phyloP scores from a whole-genome alignment of 2,797 vertebrate genomes.

The Acanthurus lineatus region DNA sequence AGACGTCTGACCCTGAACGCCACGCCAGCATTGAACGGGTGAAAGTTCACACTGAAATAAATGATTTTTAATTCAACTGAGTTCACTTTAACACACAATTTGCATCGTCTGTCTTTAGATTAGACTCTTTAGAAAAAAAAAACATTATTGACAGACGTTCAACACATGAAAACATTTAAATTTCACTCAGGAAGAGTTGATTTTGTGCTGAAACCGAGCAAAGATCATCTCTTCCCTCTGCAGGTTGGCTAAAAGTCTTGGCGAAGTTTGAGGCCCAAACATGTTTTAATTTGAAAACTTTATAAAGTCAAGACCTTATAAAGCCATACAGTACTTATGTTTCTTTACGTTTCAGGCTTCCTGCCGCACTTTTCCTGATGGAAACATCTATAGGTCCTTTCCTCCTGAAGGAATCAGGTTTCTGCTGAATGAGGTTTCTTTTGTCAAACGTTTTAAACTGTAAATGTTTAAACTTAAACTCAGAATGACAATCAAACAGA shows the following conservation, averaged over 20 bases:
- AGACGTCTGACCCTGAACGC: not conserved
- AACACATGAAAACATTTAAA: not conserved
- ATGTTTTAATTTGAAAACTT: constrained; percentile 36
- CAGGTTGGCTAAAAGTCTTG: constrained; percentile 32
- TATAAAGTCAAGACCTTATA: constrained; percentile 21
- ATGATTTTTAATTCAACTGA: not conserved
- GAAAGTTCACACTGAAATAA: not conserved
- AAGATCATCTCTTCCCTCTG: constrained; percentile 33
- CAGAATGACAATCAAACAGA: no score
- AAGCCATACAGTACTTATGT: constrained; percentile 42
- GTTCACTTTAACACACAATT: no score
- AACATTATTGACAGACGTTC: not conserved
- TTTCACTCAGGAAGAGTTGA: constrained; percentile 24
- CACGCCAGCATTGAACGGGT: not conserved
- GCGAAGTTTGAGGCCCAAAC: constrained; percentile 65
- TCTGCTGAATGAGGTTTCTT: no score
- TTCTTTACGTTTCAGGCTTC: not conserved
- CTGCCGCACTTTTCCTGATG: constrained; percentile 28
- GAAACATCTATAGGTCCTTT: not conserved
- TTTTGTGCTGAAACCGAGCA: constrained; percentile 24
- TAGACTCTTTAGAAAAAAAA: no score
- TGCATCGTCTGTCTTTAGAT: no score
- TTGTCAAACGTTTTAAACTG: no score
- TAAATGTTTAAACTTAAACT: no score
- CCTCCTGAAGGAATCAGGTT: no score